Base-by-base conservation (phyloP, 53 echinoderm and acorn worm species). In the Mesocentrotus franciscanus region DNA sequence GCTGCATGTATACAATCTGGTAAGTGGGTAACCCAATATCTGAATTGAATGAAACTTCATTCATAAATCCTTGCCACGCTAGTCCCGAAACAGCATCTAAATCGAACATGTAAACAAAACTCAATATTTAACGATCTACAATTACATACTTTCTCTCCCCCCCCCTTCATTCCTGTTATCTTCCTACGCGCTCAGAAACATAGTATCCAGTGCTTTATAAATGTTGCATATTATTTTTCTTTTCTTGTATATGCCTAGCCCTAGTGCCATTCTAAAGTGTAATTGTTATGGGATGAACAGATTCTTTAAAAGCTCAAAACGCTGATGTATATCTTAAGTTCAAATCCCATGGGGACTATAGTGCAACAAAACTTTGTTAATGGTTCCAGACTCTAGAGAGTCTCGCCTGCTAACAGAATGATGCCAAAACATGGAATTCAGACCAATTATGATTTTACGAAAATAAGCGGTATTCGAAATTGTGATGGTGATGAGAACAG, bases 1-100 rank as follows among this genome's bases (percentile, higher is more conserved):
- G 87, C 87, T 87, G 87, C 58, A 58, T 87, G 87, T 87, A 75
- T 10, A 87, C 56, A n/a, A 87, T 87, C 87, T 58, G 58, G 29
- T 56, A 87, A n/a, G 27, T n/a, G 27, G 29, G 87, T 87, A 56
- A 87, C 87, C 87, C 1, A 24, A 87, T 87, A 87, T 20, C n/a
- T 87, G 12, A 87, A 87, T 87, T 13, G 87, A 56, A 87, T 58
- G 27, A 59, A 87, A 58, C 56, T 27, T 58, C 87, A 87, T 87
- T 87, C 87, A 87, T 58, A 57, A 87, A 87, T 87, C 58, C 29
- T 29, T 58, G 56, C 87, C 27, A 57, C 12, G 87, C 12, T 5
- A 81, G 4, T 84, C 24, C 39, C 22, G 55, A 84, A 79, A 84
- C 84, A 84, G 39, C 29, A 78, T 49, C 84, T 22, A 20, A 55